Base-by-base conservation (phyloP, 2,888 invertebrate species). In the Yponomeuta evonymella region DNA sequence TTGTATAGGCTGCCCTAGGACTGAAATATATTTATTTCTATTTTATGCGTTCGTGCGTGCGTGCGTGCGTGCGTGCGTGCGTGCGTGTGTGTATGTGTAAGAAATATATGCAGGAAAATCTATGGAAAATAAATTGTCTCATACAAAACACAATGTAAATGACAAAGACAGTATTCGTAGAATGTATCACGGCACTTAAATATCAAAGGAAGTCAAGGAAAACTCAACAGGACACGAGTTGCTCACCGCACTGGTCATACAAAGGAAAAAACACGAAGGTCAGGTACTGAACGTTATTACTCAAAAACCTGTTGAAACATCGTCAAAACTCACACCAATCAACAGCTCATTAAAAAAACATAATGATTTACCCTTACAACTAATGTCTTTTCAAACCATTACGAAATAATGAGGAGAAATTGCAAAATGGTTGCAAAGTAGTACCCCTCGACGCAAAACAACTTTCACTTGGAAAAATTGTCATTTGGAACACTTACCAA, bases 391-490 rank as follows among this genome's bases (percentile, higher is more conserved):
- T 58, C 15, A 58, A 15, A 58, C 15, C 12, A 58, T 15, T 58
- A 58, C 51, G 51, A 58, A 58, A 58, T 58, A 58, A 58, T 58
- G 3, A 58, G 51, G 51, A 12, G 51, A 58, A 58, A 58, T 58
- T 58, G 51, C 51, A 58, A 58, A 51, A 4, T 15, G 51, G 2
- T 4, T 58, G 51, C 51, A 15, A 58, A 58, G 51, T 58, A 58
- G 23, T 23, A 23, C 23, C 23, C 15, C 15, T 43, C 43, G 15
- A 15, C 12, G 51, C 15, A 68, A 79, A 89, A 89, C 65, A 67
- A 67, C 67, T 89, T 89, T 89, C 89, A 87, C 90, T 80, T 77
- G 0, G n/a, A 29, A 75, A 75, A 79, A 75, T 73, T 74, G 23
- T 69, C 69, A 71, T 73, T 75, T 73, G 68, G 73, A 75, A 51